Conservation (phyloP, 2,888 invertebrate genomes). For the Parnassius mnemosyne region DNA sequence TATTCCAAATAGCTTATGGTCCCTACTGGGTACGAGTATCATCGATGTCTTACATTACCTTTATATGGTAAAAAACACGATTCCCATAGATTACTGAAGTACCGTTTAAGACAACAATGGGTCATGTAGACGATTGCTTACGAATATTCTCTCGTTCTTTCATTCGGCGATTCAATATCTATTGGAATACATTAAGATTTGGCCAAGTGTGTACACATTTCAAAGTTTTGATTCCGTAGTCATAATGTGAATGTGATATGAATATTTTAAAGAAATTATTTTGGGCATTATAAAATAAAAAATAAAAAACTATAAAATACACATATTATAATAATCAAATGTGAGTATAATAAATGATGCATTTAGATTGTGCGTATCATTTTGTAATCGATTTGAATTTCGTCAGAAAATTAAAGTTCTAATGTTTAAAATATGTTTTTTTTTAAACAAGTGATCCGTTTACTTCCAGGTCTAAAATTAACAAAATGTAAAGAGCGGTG, state of each 20-base stretch:
- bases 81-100: slow-evolving; percentile 18
- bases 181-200: slow-evolving; percentile 20
- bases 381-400: too few relatives aligned
- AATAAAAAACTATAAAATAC: too few relatives aligned
- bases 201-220: neutral
- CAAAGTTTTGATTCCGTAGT: slow-evolving; percentile 8
- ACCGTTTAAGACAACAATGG: slow-evolving; percentile 26
- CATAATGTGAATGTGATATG: too few relatives aligned
- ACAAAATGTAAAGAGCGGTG: too few relatives aligned
- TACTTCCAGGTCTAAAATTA: too few relatives aligned
- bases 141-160: slow-evolving; percentile 21
- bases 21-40: slow-evolving; percentile 1
- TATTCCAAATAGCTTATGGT: slow-evolving; percentile 4
- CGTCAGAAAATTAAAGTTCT: too few relatives aligned
- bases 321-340: too few relatives aligned
- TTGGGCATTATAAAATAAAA: neutral
- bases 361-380: too few relatives aligned
- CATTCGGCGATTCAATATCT: slow-evolving; percentile 17
- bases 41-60: slow-evolving; percentile 5
- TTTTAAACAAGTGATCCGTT: too few relatives aligned
- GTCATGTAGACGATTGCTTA: slow-evolving; percentile 15
- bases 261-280: neutral
- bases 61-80: slow-evolving; percentile 18
- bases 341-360: too few relatives aligned
- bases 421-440: too few relatives aligned